Evolutionary conservation across 2,113 vertebrate species (phyloP), one percentile per base, ranked within the genome.

Genomic region (Diglossa brunneiventris): DNA sequence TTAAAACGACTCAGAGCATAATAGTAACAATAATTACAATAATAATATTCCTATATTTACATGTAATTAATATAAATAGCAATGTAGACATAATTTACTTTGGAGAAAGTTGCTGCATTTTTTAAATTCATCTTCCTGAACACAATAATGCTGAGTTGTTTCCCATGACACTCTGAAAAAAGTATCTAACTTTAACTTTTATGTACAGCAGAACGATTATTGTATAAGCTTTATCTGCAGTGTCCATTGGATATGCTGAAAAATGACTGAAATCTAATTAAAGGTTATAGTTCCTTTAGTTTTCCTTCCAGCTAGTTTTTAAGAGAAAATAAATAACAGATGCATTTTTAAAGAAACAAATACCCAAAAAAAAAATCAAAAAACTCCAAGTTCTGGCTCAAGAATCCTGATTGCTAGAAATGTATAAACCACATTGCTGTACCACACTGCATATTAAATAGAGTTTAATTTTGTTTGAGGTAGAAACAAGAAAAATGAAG

Each of bases 381-480:
- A 24, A 15, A 2, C n/a, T n/a, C 0, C 18, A 80, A 90, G 41
- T 88, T 93, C 81, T 74, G 27, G 47, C 61, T 96, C 75, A 93
- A 74, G 50, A 73, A 84, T 31, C 80, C 56, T 66, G 58, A 91
- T 20, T 70, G 55, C 14, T 81, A 94, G 77, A 93, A 90, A 73
- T 44, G 72, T 87, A 96, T 96, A 96, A 94, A 95, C 56, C 62
- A 83, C 72, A 93, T 67, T 77, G 79, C 73, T 95, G 95, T 63
- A 95, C 84, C 88, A 96, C 31, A 89, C 87, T 96, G 85, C 95
- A 96, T 96, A 97, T 95, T 91, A 87, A 84, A 84, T 77, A 94
- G 59, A 83, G 56, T 87, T 89, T 77, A 94, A 91, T 82, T 96
- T 96, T 56, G n/a, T 87, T 76, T 92, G 67, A 66, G 53, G 70